A percentile compares a stretch with the other conserved stretches of the same genome.
Evolutionary conservation across 2,797 vertebrate species (phyloP).

Genomic region (Enteromius argenteus): DNA sequence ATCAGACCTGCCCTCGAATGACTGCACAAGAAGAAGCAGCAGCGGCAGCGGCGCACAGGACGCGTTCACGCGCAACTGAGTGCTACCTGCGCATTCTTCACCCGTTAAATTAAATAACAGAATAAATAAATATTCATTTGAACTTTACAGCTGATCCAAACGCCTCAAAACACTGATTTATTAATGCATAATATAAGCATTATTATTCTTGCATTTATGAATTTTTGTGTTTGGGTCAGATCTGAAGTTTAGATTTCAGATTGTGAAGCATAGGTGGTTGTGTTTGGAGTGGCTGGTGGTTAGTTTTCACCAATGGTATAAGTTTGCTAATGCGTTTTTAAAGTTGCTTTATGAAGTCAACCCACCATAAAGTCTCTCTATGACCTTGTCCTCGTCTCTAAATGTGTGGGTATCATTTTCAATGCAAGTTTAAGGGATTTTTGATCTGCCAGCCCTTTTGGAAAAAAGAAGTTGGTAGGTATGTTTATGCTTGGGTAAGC

Average conservation of each 20-base stretch:
- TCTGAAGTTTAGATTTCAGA: too few relatives aligned
- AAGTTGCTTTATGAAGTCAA: not conserved
- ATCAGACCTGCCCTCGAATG: conserved; percentile 15
- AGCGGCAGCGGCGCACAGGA: too few relatives aligned
- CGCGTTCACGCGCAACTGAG: not conserved
- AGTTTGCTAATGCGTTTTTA: not conserved
- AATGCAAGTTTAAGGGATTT: too few relatives aligned
- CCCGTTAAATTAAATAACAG: not conserved
- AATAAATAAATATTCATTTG: too few relatives aligned
- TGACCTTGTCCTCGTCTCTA: too few relatives aligned
- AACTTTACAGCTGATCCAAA: not conserved
- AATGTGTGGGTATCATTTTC: too few relatives aligned
- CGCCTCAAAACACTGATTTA: not conserved
- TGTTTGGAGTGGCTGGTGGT: not conserved
- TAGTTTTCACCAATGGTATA: not conserved
- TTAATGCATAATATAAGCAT: not conserved
- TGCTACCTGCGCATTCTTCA: not conserved
- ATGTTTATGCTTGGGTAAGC: too few relatives aligned
- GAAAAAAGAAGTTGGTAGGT: too few relatives aligned
- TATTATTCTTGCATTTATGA: not conserved
- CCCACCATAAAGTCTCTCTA: too few relatives aligned
- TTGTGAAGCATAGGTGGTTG: not conserved
- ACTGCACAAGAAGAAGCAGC: too few relatives aligned
- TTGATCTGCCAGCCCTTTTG: too few relatives aligned
- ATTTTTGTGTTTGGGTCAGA: not conserved